Evolutionary conservation across 2,888 invertebrate genomes (phyloP).

Genomic region (Chrysina gloriosa): DNA sequence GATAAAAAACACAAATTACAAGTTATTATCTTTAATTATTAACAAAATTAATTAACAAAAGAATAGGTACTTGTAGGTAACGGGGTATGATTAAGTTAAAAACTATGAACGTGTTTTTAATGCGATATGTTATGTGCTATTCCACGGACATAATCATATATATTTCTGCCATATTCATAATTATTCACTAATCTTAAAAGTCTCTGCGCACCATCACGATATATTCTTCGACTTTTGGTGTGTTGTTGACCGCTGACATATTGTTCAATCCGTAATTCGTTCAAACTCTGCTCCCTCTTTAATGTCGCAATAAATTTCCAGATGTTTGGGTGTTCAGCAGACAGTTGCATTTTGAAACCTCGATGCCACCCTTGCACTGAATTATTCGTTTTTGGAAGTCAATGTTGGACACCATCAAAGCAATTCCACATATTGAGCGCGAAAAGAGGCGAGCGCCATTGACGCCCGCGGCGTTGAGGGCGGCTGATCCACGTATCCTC

Average conservation of each 20-base stretch:
- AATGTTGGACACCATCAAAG: slow-evolving; percentile 13
- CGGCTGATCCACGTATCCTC: background rate
- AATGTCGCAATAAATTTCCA: slow-evolving; percentile 40
- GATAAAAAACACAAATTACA: no score
- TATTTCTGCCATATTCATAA: no score
- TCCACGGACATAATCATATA: no score
- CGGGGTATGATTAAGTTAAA: no score
- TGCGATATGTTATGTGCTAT: no score
- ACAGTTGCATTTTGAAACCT: slow-evolving; percentile 32
- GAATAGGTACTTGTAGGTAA: no score
- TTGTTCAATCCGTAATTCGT: slow-evolving; percentile 36
- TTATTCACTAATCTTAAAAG: background rate
- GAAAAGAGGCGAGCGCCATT: slow-evolving; percentile 13
- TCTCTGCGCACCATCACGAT: slow-evolving; percentile 16
- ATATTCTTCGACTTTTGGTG: slow-evolving; percentile 15
- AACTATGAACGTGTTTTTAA: no score
- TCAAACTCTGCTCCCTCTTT: slow-evolving; percentile 32
- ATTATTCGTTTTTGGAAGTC: no score
- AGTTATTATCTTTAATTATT: no score
- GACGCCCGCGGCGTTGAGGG: background rate
- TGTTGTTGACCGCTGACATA: slow-evolving; percentile 17
- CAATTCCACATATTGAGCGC: slow-evolving; percentile 33
- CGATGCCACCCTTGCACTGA: slow-evolving; percentile 41
- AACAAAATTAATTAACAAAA: no score
- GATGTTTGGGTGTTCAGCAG: slow-evolving; percentile 35